These are phyloP conservation scores for Papilio elwesi DNA, from an alignment of 2,888 invertebrate genomes.

Conservation along the genomic window DNA sequence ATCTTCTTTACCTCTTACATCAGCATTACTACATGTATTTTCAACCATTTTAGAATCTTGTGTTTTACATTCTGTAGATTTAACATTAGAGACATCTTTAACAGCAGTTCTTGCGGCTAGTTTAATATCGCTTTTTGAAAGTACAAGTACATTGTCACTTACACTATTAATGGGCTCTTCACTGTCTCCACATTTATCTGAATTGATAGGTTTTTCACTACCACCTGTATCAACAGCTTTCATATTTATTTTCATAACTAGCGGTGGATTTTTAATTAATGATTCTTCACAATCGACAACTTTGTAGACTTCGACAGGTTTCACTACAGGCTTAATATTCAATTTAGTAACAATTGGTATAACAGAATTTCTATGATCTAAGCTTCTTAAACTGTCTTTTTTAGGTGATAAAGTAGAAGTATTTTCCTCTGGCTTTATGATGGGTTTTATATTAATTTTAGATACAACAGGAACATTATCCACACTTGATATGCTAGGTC, in stretches of 20 bases:
- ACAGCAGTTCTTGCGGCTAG: constrained; percentile 56
- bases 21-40: constrained; percentile 10
- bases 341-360: constrained; percentile 74
- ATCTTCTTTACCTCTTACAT: constrained; percentile 5
- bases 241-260: constrained; percentile 78
- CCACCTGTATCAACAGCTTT: constrained; percentile 66
- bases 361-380: constrained; percentile 54
- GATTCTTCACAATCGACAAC: constrained; percentile 60
- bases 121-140: constrained; percentile 70
- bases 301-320: constrained; percentile 67
- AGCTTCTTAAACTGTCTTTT: constrained; percentile 61
- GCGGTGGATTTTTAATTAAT: constrained; percentile 68
- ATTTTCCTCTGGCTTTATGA: constrained; percentile 70
- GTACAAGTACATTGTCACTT: constrained; percentile 51
- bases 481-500: constrained; percentile 57
- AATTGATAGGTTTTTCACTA: constrained; percentile 51
- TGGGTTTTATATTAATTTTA: constrained; percentile 75
- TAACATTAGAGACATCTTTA: constrained; percentile 44
- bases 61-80: constrained; percentile 23
- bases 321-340: constrained; percentile 80
- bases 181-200: constrained; percentile 44
- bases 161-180: constrained; percentile 61
- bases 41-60: constrained; percentile 7
- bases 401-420: constrained; percentile 69
- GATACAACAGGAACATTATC: constrained; percentile 70